Evolutionary conservation across 2,797 vertebrate species (phyloP).

Genomic region (Enteromius viviparus): DNA sequence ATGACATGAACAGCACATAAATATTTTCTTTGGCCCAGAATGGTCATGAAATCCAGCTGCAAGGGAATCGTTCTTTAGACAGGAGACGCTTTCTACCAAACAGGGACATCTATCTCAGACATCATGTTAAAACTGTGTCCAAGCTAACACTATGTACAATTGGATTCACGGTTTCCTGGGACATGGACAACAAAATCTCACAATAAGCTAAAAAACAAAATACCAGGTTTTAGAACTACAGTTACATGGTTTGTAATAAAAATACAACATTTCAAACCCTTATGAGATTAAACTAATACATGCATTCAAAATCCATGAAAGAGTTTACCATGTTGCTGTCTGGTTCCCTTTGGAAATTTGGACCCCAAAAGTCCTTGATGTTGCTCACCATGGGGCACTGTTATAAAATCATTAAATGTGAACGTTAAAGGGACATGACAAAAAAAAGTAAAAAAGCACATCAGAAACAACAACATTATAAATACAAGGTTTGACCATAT

Average conservation of each 20-base stretch:
- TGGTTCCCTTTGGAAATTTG: constrained; percentile 65
- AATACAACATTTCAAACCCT: background rate
- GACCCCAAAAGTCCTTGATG: constrained; percentile 67
- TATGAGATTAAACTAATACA: background rate
- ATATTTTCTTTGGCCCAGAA: constrained; percentile 65
- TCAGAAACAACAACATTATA: constrained; percentile 1
- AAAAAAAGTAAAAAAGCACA: background rate
- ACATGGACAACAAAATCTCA: background rate
- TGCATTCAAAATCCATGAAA: background rate
- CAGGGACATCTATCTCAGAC: constrained; percentile 14
- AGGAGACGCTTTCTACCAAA: constrained; percentile 17
- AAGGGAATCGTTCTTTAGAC: constrained; percentile 41
- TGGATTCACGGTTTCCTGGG: constrained; percentile 8
- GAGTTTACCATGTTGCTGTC: constrained; percentile 73
- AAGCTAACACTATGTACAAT: background rate
- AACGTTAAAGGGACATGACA: constrained; percentile 27
- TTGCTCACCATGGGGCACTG: constrained; percentile 66
- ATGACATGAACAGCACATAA: constrained; percentile 57
- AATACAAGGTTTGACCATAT: background rate
- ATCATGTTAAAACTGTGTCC: constrained; percentile 21
- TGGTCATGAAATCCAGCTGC: constrained; percentile 46
- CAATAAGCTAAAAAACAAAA: constrained; percentile 2
- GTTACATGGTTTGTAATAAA: background rate
- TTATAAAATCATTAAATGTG: constrained; percentile 56
- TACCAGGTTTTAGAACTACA: background rate